Base-by-base conservation (phyloP, 2,888 invertebrate genomes). In the Amphipoea lucens region DNA sequence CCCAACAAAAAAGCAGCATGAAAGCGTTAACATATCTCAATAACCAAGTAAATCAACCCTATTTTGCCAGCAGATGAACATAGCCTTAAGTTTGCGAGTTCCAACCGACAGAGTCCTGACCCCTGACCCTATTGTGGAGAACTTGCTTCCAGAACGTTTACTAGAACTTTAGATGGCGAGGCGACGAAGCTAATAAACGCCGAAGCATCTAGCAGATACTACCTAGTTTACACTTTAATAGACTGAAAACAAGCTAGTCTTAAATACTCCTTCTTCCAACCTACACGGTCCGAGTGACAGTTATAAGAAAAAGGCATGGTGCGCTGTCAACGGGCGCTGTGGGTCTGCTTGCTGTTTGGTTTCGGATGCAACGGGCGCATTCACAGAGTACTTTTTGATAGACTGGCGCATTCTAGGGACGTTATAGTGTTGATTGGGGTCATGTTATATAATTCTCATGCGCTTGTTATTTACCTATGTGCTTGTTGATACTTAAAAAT, bases 101-200 rank as follows among this genome's bases (percentile, higher is more conserved):
- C n/a, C 9, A 62, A 68, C 20, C 2, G 62, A 72, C 69, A 29
- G 54, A 65, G 60, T 67, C 17, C 42, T 65, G 51, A 73, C 40
- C 17, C 14, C 42, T 51, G 57, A 81, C 51, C 29, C 68, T 68
- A 68, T 68, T 82, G 67, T 57, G 29, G 63, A 45, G 45, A 71
- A 60, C 60, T 63, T 54, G 54, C 65, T 17, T 74, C 45, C 45
- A n/a, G n/a, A 60, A 48, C 65, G 17, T 51, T 81, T 66, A 76
- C 62, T 54, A 48, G 36, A 82, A 84, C 40, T 77, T 82, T 57
- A 42, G 60, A 60, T 42, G n/a, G 67, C 63, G 20, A 54, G 12
- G 23, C 45, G 23, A 67, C 51, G 71, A 69, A 29, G 57, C 14
- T 78, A 82, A 84, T 77, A 72, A 72, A 71, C 69, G n/a, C 29